phyloP scores from a whole-genome alignment of 1,140 invertebrate genomes.

The Heliconius melpomene region DNA sequence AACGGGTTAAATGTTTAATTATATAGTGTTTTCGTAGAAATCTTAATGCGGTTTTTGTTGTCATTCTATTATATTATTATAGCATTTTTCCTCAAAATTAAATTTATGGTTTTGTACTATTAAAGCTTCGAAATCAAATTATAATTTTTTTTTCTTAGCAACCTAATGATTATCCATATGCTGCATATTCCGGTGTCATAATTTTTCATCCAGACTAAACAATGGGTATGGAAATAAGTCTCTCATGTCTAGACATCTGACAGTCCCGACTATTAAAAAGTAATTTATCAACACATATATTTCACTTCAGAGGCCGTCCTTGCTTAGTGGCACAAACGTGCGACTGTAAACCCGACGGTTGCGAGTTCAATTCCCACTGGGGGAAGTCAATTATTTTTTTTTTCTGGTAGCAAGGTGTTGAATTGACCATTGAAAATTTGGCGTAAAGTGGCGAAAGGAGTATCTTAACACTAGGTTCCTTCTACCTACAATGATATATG shows the following conservation, averaged over 20 bases:
- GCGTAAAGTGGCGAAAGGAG: too few species aligned
- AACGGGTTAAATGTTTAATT: conserved; percentile 4
- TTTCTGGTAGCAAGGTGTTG: too few species aligned
- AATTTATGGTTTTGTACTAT: background rate
- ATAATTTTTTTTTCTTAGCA: background rate
- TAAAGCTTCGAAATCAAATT: background rate
- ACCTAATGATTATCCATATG: conserved; percentile 11
- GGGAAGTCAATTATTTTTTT: too few species aligned
- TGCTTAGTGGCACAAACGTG: too few species aligned
- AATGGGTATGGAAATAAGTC: conserved; percentile 32
- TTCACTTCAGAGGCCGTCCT: background rate
- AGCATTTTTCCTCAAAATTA: background rate
- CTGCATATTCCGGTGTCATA: conserved; percentile 3
- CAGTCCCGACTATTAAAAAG: conserved; percentile 18
- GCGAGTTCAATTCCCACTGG: too few species aligned
- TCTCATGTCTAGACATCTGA: conserved; percentile 16
- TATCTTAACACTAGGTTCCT: too few species aligned
- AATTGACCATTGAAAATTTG: too few species aligned
- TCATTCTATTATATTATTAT: background rate
- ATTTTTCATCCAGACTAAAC: conserved; percentile 31
- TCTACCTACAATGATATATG: too few species aligned
- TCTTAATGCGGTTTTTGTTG: background rate
- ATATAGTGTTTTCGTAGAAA: background rate
- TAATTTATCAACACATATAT: conserved; percentile 18
- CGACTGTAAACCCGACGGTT: too few species aligned